Evolutionary conservation across 2,113 vertebrate genomes (phyloP).

Genomic region (Onychorhynchus coronatus): DNA sequence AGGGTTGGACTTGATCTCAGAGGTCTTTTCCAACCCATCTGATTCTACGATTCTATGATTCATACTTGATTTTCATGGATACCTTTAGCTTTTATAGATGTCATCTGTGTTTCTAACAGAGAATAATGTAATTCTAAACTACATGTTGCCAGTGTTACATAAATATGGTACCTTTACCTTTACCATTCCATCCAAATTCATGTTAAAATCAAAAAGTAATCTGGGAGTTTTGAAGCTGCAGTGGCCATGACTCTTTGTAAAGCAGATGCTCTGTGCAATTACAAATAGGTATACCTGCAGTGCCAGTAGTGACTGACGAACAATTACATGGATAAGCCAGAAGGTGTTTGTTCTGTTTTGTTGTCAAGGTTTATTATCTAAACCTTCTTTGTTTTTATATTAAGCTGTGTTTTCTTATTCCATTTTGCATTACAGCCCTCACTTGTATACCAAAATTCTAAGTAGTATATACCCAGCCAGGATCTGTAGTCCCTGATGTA

Average conservation of each 20-base stretch:
- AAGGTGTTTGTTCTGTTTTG: not conserved
- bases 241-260: not conserved
- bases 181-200: not conserved
- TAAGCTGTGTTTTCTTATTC: not conserved
- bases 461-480: not conserved
- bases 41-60: too few relatives aligned
- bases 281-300: not conserved
- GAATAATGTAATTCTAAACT: not conserved
- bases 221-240: not conserved
- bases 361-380: not conserved
- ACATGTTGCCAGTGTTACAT: not conserved
- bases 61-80: not conserved
- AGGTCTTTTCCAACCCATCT: too few relatives aligned
- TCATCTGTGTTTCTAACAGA: not conserved
- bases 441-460: not conserved
- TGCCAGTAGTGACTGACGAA: not conserved
- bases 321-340: not conserved
- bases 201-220: not conserved
- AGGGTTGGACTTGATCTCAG: too few relatives aligned
- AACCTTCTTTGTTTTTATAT: not conserved
- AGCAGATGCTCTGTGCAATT: slow-evolving; percentile 16
- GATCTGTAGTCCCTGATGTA: not conserved
- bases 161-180: not conserved
- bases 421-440: not conserved
- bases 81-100: not conserved